Conservation (phyloP, 2,797 vertebrate species). For the Sphenodon punctatus region DNA sequence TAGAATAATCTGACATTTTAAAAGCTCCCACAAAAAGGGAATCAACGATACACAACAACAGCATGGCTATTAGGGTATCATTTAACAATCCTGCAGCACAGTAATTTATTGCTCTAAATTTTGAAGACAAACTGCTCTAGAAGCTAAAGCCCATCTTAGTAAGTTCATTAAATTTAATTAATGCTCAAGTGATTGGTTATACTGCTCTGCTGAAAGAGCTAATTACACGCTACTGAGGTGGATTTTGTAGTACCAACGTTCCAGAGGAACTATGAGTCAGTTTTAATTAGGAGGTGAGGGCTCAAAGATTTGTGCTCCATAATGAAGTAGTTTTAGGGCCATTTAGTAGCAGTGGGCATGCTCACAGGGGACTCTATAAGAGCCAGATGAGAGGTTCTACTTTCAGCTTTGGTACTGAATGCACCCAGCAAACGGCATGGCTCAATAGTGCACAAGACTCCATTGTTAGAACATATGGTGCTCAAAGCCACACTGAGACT, state of each 20-base stretch:
- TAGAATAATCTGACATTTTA: background rate
- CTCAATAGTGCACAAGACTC: no score
- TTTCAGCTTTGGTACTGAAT: background rate
- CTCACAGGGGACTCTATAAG: background rate
- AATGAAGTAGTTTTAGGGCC: background rate
- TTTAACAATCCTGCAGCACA: background rate
- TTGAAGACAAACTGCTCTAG: constrained; percentile 56
- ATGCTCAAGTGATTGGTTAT: constrained; percentile 39
- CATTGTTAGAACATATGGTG: no score
- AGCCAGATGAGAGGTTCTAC: background rate
- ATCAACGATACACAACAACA: background rate
- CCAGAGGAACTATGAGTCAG: background rate
- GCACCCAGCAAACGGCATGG: no score
- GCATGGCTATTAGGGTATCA: background rate
- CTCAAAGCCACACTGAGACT: no score
- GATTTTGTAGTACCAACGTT: constrained; percentile 11
- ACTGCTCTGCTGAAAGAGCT: constrained; percentile 12
- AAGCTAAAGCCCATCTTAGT: constrained; percentile 38
- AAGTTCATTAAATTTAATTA: constrained; percentile 63
- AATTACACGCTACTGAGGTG: constrained; percentile 18
- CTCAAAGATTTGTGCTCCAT: background rate
- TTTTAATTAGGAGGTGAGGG: background rate
- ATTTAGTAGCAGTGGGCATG: background rate
- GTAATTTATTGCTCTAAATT: constrained; percentile 34
- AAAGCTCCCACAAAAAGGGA: background rate